Evolutionary conservation across 2,888 invertebrate species (phyloP), one percentile per base, ranked within the genome.

Genomic region (Eledone cirrhosa): DNA sequence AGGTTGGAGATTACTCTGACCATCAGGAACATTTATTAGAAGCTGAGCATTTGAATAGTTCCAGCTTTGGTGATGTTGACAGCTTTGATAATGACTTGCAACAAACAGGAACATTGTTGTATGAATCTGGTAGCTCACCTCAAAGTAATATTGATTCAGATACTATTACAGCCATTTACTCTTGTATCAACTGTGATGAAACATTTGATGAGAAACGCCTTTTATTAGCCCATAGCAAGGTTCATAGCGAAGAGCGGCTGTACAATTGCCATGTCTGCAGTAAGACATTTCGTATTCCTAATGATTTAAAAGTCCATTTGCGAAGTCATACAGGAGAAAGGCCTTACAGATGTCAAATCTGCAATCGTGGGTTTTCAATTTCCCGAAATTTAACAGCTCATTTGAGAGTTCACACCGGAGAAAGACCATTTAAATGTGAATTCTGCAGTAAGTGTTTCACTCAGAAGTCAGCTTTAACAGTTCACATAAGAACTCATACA

Each of bases 281-380:
- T 8, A 33, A 47, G 24, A 16, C 74, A 33, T 74, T 74, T 33
- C n/a, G 14, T 13, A 22, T 7, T n/a, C 31, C 33, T 31, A 47
- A 47, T 74, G 22, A 74, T 74, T 47, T 74, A 8, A 74, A 33
- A n/a, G 24, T 41, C 24, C 74, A 74, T 47, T 24, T 22, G 29
- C 33, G 74, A 14, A 74, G 33, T 31, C 29, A 27, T 14, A 72
- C 72, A 8, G 72, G 31, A 27, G 72, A 72, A 72, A 27, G 33
- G 22, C 72, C 72, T 27, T 72, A 27, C n/a, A 75, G 41, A 75
- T 75, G 75, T 75, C 7, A 75, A 75, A 16, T 75, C 24, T 75
- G 75, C 41, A 41, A 41, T 22, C 41, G 41, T 4, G 11, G 47
- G n/a, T 75, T 75, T 41, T n/a, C 75, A 1, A n/a, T 47, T 48